Percentiles rank a stretch among this genome's conserved stretches.
phyloP scores from a whole-genome alignment of 2,888 invertebrate species.

The Amaurobius ferox region DNA sequence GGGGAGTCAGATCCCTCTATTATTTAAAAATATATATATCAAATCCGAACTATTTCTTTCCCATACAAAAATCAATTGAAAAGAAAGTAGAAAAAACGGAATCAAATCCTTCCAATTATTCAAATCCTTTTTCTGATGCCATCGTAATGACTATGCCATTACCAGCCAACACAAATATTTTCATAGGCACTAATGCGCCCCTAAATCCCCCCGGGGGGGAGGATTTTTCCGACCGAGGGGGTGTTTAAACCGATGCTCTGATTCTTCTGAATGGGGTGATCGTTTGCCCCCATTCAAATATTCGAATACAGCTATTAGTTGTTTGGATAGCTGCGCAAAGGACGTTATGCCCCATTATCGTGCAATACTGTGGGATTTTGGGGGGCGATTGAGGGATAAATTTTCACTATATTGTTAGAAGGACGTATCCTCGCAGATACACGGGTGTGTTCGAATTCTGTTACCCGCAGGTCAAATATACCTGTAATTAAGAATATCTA shows the following conservation, averaged over 20 bases:
- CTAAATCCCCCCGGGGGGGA: neutral
- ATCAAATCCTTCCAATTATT: constrained; percentile 10
- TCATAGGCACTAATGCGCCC: neutral
- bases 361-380: neutral
- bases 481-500: too few relatives aligned
- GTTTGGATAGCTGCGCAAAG: constrained; percentile 38
- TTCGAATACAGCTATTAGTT: constrained; percentile 1
- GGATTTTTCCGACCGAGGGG: neutral
- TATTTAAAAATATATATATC: too few relatives aligned
- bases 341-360: neutral
- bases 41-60: too few relatives aligned
- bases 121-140: constrained; percentile 13
- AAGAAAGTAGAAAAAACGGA: neutral
- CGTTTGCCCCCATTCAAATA: constrained; percentile 15
- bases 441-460: too few relatives aligned
- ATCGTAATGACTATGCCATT: constrained; percentile 38
- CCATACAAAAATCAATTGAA: neutral
- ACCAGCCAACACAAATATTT: constrained; percentile 48
- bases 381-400: neutral
- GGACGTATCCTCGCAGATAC: too few relatives aligned
- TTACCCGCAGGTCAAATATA: too few relatives aligned
- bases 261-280: constrained; percentile 19
- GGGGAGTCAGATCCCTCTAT: too few relatives aligned
- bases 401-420: too few relatives aligned
- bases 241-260: neutral